These are phyloP conservation scores for Procambarus virginalis DNA, from an alignment of 1,140 invertebrate species.

Conservation along the genomic window DNA sequence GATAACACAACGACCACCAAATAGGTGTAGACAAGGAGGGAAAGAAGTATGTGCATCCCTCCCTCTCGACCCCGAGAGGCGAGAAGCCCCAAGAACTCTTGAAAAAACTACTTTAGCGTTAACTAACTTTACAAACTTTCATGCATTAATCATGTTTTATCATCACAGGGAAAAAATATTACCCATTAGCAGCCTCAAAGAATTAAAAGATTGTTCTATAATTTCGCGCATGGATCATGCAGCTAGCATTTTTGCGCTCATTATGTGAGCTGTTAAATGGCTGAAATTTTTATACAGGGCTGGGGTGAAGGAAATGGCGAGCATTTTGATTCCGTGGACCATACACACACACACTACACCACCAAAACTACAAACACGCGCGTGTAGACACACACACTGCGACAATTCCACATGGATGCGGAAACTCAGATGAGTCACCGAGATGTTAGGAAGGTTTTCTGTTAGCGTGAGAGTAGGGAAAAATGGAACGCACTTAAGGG, in stretches of 20 bases:
- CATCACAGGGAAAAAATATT: constrained; percentile 51
- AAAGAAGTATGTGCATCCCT: not conserved
- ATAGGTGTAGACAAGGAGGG: too few species aligned
- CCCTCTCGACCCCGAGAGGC: not conserved
- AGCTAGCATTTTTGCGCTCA: constrained; percentile 38
- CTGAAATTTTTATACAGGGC: not conserved
- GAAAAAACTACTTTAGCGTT: constrained; percentile 58
- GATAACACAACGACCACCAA: not conserved
- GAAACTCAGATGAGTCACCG: too few species aligned
- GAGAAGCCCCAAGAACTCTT: constrained; percentile 29
- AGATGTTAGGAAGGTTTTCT: too few species aligned
- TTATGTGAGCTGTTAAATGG: constrained; percentile 47
- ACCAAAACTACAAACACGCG: too few species aligned
- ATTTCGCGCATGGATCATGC: constrained; percentile 49
- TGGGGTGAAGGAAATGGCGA: not conserved
- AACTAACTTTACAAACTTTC: constrained; percentile 56
- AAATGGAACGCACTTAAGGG: too few species aligned
- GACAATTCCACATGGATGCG: too few species aligned
- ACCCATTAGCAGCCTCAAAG: constrained; percentile 58
- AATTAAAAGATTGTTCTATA: constrained; percentile 54
- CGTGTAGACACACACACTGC: too few species aligned
- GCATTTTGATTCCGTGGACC: too few species aligned
- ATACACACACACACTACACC: too few species aligned
- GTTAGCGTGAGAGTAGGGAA: too few species aligned
- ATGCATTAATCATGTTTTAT: constrained; percentile 62